These are phyloP conservation scores for Lepidurus packardi DNA, from an alignment of 1,140 invertebrate species.

Conservation along the genomic window DNA sequence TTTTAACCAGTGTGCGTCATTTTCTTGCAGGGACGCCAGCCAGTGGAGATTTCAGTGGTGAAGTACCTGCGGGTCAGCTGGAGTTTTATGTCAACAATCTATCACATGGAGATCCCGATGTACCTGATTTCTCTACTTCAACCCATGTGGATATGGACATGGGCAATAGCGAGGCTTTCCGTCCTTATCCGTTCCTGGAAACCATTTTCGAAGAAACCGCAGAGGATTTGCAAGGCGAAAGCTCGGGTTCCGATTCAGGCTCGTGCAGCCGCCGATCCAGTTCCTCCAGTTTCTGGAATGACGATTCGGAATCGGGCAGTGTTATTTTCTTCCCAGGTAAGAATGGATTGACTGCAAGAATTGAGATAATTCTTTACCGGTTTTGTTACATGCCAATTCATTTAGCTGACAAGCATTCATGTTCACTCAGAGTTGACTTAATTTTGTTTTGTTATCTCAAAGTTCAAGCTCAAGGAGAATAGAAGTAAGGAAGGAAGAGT, in stretches of 20 bases:
- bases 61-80: conserved; percentile 19
- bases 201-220: conserved; percentile 31
- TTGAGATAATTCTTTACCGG: background rate
- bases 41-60: background rate
- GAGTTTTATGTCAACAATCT: conserved; percentile 33
- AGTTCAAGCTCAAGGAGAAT: conserved; percentile 16
- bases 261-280: conserved; percentile 30
- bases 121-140: background rate
- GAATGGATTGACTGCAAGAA: background rate
- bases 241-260: conserved; percentile 20
- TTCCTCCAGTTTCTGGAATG: conserved; percentile 25
- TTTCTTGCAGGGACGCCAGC: background rate
- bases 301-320: conserved; percentile 7
- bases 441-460: too few relatives aligned
- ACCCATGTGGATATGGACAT: background rate
- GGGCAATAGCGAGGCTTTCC: conserved; percentile 4
- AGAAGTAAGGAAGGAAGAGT: background rate
- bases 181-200: conserved; percentile 30
- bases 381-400: too few relatives aligned
- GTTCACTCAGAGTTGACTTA: too few relatives aligned
- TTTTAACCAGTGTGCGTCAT: conserved; percentile 4
- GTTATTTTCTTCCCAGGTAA: background rate
- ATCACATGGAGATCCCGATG: background rate
- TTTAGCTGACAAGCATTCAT: too few relatives aligned
- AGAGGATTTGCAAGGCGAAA: conserved; percentile 30